Percentiles rank a stretch among this genome's conserved stretches.
Conservation (phyloP, 2,888 invertebrate species). For the Eupithecia pulchellata region DNA sequence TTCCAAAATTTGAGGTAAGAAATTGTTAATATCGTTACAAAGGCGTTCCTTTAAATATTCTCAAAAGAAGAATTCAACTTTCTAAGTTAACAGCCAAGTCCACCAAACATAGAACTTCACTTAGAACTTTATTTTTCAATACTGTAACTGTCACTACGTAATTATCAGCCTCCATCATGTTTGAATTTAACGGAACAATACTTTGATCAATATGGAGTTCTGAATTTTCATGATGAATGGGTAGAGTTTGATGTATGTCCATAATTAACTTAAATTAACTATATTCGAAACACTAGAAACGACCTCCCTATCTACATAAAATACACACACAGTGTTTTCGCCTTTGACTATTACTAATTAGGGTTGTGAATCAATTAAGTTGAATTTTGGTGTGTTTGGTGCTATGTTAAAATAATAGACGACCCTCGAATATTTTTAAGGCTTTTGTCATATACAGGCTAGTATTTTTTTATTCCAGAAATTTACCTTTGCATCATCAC, state of each 20-base stretch:
- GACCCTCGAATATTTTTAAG: background rate
- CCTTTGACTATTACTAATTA: background rate
- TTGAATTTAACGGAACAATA: slow-evolving; percentile 17
- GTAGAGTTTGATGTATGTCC: background rate
- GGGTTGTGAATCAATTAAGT: background rate
- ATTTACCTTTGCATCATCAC: background rate
- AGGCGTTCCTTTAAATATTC: background rate
- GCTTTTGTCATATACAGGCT: background rate
- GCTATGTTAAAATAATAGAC: background rate
- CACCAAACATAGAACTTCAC: background rate
- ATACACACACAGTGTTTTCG: background rate
- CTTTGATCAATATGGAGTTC: slow-evolving; percentile 12
- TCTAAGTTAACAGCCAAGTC: background rate
- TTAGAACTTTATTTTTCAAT: too few relatives aligned
- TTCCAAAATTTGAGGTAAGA: slow-evolving; percentile 79
- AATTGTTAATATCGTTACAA: background rate
- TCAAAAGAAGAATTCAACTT: background rate
- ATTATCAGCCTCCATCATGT: slow-evolving; percentile 13
- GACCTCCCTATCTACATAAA: background rate
- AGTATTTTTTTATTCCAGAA: background rate
- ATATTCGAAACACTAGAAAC: background rate
- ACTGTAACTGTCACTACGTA: background rate
- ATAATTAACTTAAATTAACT: background rate
- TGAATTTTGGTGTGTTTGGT: background rate
- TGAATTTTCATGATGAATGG: slow-evolving; percentile 1